Conservation (phyloP, 2,888 invertebrate species). For the Netelia inedita region DNA sequence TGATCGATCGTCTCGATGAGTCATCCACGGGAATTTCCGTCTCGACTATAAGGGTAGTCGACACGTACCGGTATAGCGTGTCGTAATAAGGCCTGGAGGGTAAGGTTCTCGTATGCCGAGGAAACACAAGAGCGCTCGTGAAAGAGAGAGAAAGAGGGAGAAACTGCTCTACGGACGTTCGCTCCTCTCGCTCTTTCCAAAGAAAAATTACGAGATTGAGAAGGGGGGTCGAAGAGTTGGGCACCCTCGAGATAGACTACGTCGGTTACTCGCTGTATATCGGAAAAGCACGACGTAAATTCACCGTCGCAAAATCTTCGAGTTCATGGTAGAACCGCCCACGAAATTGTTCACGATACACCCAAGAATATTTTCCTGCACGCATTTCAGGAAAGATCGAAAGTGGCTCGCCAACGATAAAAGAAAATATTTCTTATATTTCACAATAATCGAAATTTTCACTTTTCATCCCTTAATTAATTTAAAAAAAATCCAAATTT, state of each 20-base stretch:
- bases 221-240: conserved; percentile 23
- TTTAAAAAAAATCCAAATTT: too few species aligned
- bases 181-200: conserved; percentile 31
- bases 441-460: too few species aligned
- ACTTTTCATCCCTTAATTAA: too few species aligned
- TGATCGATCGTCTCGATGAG: conserved; percentile 79
- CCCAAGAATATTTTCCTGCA: neutral
- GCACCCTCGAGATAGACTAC: conserved; percentile 47
- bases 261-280: conserved; percentile 3
- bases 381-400: neutral
- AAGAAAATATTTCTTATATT: neutral
- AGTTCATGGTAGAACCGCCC: neutral
- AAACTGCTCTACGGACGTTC: conserved; percentile 22
- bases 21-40: conserved; percentile 76
- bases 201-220: conserved; percentile 41
- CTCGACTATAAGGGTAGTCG: conserved; percentile 61
- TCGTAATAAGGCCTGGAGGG: conserved; percentile 57
- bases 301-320: conserved; percentile 2
- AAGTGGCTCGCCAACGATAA: neutral
- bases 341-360: neutral
- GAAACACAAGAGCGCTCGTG: conserved; percentile 13
- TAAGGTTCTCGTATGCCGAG: conserved; percentile 52
- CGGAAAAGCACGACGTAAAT: conserved; percentile 24
- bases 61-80: conserved; percentile 32
- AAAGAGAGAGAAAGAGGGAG: conserved; percentile 39